Evolutionary conservation across 2,888 invertebrate genomes (phyloP).

Genomic region (Synanthedon tipuliformis): DNA sequence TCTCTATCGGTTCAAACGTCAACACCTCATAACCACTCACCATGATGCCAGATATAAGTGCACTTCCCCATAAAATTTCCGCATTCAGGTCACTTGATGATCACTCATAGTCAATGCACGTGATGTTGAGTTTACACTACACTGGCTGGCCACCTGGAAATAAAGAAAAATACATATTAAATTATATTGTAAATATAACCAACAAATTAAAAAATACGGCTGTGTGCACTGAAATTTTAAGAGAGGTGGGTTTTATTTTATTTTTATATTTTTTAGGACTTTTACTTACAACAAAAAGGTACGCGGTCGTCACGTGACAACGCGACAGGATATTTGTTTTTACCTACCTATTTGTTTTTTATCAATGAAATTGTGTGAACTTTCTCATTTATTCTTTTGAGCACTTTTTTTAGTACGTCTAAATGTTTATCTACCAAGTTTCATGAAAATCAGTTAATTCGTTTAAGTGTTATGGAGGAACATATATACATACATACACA

Average conservation of each 20-base stretch:
- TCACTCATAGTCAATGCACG: background rate
- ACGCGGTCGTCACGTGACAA: no score
- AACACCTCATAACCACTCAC: constrained; percentile 34
- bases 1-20: constrained; percentile 15
- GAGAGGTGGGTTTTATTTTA: background rate
- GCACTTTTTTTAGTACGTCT: no score
- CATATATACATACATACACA: no score
- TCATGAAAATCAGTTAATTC: no score
- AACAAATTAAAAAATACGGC: background rate
- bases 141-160: background rate
- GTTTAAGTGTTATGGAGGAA: no score
- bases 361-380: no score
- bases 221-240: background rate
- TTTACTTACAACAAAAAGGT: background rate
- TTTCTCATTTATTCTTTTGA: no score
- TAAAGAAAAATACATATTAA: background rate
- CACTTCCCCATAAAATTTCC: constrained; percentile 41
- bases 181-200: no score
- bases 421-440: no score
- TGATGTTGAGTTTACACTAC: background rate
- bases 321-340: no score
- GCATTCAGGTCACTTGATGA: constrained; percentile 36
- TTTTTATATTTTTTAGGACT: background rate
- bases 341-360: no score
- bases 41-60: constrained; percentile 50